Evolutionary conservation across 2,113 vertebrate genomes (phyloP), one percentile per base, ranked within the genome.

Genomic region (Thamnaconus septentrionalis): DNA sequence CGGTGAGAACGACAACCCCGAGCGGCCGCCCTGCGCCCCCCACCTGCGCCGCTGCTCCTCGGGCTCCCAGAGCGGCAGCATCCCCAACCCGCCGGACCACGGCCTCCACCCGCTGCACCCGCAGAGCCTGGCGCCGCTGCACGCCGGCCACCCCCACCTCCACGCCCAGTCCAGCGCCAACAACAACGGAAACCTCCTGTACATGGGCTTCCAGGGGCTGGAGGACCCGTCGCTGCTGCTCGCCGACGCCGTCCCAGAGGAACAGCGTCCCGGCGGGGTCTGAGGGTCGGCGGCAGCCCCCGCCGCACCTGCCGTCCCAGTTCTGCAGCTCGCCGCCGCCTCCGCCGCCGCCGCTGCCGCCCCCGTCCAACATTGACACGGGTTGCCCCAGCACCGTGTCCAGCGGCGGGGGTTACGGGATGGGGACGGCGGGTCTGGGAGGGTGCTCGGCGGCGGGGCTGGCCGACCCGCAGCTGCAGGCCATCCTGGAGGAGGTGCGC

Each of bases 251-350:
- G 8, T 85, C 45, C 45, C 88, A 85, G 83, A 89, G 91, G 75
- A 89, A 80, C 64, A 86, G 77, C 69, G 69, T 89, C 53, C 76
- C 84, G 0, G 45, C 69, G 0, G 88, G 69, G 78, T 50, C 70
- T 44, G 0, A 89, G 91, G 1, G 70, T 93, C 46, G 92, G 92
- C 11, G 94, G 95, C 43, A 94, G 95, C 3, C 95, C 0, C 95
- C 95, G 9, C 93, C 94, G 0, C 96, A 97, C 80, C 92, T 91
- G 49, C 86, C 88, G 0, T 77, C 90, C 2, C 90, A 92, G 78
- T 91, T 91, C 75, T 90, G 89, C 82, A 85, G 83, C 67, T 89
- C 91, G 5, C 87, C 90, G 0, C 90, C 88, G 0, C 89, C 84
- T 6, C 84, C 18, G 18, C 18, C 18, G 18, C 18, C 18, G 5